Evolutionary conservation across 92 coral and sea anemone species (phyloP), one percentile per base, ranked within the genome.

Genomic region (Parazoanthus atlanticus): DNA sequence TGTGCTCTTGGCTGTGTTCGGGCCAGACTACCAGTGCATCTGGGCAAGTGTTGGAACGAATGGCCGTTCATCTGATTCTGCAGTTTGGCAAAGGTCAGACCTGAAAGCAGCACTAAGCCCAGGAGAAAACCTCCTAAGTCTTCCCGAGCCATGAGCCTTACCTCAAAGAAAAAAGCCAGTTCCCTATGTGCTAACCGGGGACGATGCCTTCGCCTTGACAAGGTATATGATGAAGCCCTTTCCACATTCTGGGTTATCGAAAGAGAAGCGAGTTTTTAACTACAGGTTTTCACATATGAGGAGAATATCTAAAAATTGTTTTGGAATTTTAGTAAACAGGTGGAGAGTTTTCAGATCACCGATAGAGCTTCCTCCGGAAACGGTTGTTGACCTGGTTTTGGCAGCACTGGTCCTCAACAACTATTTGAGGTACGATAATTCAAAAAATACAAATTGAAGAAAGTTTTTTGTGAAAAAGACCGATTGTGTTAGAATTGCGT

Each of bases 121-220:
- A 0, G 23, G 54, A 3, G 78, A 61, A 9, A 92, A 92, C 67
- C 80, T 90, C 0, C 76, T 92, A 74, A 36, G 38, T 67, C 38
- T 89, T 23, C 91, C 91, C 25, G 26, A 79, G 26, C 58, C 79
- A 8, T 72, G 40, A 76, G 84, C 88, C 58, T 52, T 91, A 41
- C 90, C 93, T 5, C 88, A 82, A 9, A 91, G 93, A 85, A 33
- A 76, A 33, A 82, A 81, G 74, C 91, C 91, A 56, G 88, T 93
- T 6, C 95, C 93, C 2, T 91, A 86, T 71, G 89, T 85, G 10
- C 85, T 93, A 32, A 91, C 93, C 46, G 93, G 95, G 43, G 90
- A 93, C 77, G 89, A 93, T 89, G 95, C 93, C 74, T 93, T 93
- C 86, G 91, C 81, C 21, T 41, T 92, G 38, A 88, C 89, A 31